These are phyloP conservation scores for Lithodes maja DNA, from an alignment of 2,888 invertebrate genomes.

Conservation along the genomic window DNA sequence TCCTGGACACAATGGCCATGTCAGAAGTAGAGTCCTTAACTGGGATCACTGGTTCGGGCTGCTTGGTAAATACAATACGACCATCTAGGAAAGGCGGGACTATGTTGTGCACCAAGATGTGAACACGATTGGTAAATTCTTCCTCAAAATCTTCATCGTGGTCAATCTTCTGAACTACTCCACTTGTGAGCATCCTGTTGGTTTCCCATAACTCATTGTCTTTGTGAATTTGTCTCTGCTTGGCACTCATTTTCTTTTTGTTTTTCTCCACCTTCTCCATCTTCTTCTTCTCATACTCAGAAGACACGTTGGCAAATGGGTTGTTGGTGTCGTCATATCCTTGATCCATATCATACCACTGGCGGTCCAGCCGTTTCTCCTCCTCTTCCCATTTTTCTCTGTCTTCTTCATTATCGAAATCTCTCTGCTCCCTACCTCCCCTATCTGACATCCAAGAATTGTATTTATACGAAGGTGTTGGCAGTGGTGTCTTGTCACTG, in stretches of 20 bases:
- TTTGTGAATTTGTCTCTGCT: conserved; percentile 96
- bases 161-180: conserved; percentile 92
- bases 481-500: conserved; percentile 82
- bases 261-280: conserved; percentile 84
- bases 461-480: conserved; percentile 91
- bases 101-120: conserved; percentile 97
- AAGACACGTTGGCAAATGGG: conserved; percentile 91
- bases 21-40: conserved; percentile 96
- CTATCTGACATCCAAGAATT: conserved; percentile 85
- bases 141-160: conserved; percentile 96
- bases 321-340: conserved; percentile 90
- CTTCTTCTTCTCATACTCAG: conserved; percentile 94
- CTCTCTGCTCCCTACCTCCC: conserved; percentile 80
- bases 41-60: conserved; percentile 98
- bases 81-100: conserved; percentile 99
- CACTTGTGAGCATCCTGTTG: conserved; percentile 87
- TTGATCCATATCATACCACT: conserved; percentile 84
- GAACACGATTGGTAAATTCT: conserved; percentile 94
- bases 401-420: conserved; percentile 83
- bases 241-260: conserved; percentile 88
- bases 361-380: conserved; percentile 91
- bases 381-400: conserved; percentile 92
- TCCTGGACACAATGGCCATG: conserved; percentile 93
- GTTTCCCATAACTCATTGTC: conserved; percentile 99
- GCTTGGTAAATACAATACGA: conserved; percentile 98